Evolutionary conservation across 2,888 invertebrate genomes (phyloP).

Genomic region (Caenorhabditis becei): DNA sequence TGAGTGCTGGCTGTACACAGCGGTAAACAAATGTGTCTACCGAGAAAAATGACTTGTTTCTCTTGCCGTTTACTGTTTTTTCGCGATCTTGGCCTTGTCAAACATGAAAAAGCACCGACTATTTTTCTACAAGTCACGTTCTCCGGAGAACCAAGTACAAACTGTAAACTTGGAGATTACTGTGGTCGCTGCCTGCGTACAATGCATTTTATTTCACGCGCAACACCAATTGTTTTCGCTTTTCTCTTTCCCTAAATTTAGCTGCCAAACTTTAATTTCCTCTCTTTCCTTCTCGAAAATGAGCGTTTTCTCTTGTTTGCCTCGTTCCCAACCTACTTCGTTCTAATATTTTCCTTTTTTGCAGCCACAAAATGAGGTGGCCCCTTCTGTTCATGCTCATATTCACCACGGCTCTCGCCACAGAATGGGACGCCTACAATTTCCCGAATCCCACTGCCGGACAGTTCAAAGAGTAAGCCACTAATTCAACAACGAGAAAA

Average conservation of each 20-base stretch:
- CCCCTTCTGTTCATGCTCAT: constrained; percentile 50
- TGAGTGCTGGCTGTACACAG: background rate
- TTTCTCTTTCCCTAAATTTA: background rate
- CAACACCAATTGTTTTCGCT: background rate
- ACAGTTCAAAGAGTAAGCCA: constrained; percentile 62
- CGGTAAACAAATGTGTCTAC: background rate
- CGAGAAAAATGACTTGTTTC: constrained; percentile 9
- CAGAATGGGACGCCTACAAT: constrained; percentile 76
- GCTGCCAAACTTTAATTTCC: background rate
- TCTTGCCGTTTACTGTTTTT: background rate
- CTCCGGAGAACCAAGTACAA: too few species aligned
- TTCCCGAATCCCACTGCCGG: constrained; percentile 78
- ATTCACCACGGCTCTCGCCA: constrained; percentile 31
- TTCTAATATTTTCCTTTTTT: too few species aligned
- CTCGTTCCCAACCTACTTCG: too few species aligned
- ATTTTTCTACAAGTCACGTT: too few species aligned
- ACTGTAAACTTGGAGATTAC: too few species aligned
- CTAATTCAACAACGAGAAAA: too few species aligned
- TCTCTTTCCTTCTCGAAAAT: constrained; percentile 6
- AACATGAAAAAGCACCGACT: background rate
- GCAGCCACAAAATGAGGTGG: constrained; percentile 53
- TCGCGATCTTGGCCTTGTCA: background rate
- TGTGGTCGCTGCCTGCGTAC: background rate
- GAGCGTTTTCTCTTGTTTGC: too few species aligned
- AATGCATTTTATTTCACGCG: background rate